phyloP scores from a whole-genome alignment of 2,797 vertebrate species.

The Danio albolineatus region DNA sequence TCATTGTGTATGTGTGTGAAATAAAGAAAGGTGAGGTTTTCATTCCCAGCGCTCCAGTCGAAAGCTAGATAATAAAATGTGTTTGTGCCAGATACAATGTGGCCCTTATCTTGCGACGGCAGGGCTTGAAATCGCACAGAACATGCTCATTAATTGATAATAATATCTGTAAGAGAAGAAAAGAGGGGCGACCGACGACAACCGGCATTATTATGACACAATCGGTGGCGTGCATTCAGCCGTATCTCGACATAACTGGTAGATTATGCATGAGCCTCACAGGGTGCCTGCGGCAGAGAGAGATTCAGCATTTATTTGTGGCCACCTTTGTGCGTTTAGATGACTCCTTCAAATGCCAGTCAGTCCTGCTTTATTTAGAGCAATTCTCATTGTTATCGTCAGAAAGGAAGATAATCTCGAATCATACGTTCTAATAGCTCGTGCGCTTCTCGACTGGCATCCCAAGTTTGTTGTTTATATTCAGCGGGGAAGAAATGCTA shows the following conservation, averaged over 20 bases:
- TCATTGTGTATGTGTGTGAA: slow-evolving; percentile 40
- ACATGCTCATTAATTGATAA: slow-evolving; percentile 59
- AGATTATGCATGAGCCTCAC: slow-evolving; percentile 31
- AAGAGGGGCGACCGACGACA: slow-evolving; percentile 27
- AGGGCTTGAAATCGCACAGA: slow-evolving; percentile 49
- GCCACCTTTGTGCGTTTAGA: slow-evolving; percentile 20
- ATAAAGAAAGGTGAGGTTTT: slow-evolving; percentile 55
- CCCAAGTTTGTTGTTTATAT: background rate
- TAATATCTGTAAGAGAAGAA: slow-evolving; percentile 52
- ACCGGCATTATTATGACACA: slow-evolving; percentile 45
- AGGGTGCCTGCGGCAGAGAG: background rate
- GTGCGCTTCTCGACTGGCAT: background rate
- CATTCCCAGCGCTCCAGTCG: slow-evolving; percentile 41
- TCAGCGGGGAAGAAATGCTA: slow-evolving; percentile 3
- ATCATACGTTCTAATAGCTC: background rate
- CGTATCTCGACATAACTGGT: slow-evolving; percentile 17
- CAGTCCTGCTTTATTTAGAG: slow-evolving; percentile 25
- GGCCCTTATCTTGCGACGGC: slow-evolving; percentile 59
- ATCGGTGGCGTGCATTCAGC: slow-evolving; percentile 20
- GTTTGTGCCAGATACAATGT: slow-evolving; percentile 61
- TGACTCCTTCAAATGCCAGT: slow-evolving; percentile 16
- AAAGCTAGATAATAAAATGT: slow-evolving; percentile 58
- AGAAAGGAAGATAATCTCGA: background rate
- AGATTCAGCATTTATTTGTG: slow-evolving; percentile 14
- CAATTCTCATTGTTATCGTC: background rate